These are phyloP conservation scores for Rugalucina vietnamica DNA, from an alignment of 2,888 invertebrate species.

Conservation along the genomic window DNA sequence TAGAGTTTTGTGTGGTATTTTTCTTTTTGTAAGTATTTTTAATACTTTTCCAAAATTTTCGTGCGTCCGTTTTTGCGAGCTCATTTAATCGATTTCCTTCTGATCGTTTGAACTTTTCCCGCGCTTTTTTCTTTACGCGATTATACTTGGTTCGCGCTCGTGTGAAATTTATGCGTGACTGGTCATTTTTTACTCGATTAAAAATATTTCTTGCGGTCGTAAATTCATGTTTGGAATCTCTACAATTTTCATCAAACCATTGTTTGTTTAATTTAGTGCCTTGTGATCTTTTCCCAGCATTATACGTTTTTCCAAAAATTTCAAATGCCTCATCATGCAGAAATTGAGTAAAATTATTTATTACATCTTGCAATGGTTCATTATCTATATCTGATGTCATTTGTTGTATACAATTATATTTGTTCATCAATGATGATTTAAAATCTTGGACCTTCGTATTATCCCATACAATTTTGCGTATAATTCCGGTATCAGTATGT, in stretches of 20 bases:
- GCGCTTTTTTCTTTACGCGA: neutral
- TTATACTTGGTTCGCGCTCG: neutral
- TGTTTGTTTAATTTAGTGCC: neutral
- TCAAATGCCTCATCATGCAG: neutral
- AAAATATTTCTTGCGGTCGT: neutral
- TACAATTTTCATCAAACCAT: neutral
- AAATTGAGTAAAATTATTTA: neutral
- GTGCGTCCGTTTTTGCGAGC: neutral
- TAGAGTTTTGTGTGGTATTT: too few relatives aligned
- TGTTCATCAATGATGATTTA: neutral
- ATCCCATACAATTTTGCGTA: neutral
- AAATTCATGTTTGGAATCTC: neutral
- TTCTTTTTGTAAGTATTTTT: too few relatives aligned
- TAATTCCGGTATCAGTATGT: neutral
- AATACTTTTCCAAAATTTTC: too few relatives aligned
- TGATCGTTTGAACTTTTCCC: neutral
- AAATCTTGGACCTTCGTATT: neutral
- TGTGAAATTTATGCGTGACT: neutral
- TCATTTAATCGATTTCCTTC: neutral
- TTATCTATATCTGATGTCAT: neutral
- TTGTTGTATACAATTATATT: neutral
- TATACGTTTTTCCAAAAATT: neutral
- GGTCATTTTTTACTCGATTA: neutral
- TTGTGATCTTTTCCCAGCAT: neutral
- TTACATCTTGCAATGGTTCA: neutral